phyloP scores from a whole-genome alignment of 2,888 invertebrate genomes.

The Perizoma affinitatum region DNA sequence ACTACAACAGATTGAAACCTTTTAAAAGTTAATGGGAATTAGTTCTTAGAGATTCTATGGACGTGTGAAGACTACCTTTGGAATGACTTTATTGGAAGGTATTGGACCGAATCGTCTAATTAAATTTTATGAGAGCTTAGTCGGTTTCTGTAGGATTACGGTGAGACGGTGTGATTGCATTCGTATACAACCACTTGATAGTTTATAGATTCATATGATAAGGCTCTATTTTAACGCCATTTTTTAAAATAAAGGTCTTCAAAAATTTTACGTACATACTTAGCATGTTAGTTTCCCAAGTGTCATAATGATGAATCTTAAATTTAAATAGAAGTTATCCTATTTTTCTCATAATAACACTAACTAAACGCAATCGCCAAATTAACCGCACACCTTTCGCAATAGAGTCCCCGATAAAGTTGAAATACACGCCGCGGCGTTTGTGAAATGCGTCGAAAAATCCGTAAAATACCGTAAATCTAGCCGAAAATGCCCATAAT shows the following conservation, averaged over 20 bases:
- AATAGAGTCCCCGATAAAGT: constrained; percentile 10
- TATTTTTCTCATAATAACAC: too few relatives aligned
- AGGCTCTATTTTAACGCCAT: too few relatives aligned
- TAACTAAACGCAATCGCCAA: constrained; percentile 3
- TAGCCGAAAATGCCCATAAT: constrained; percentile 57
- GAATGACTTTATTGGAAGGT: constrained; percentile 19
- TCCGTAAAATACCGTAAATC: constrained; percentile 61
- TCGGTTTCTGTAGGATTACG: constrained; percentile 18
- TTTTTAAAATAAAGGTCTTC: too few relatives aligned
- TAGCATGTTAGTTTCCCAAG: too few relatives aligned
- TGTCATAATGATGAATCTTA: too few relatives aligned
- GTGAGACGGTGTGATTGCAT: constrained; percentile 1
- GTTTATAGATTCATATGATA: too few relatives aligned
- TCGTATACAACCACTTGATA: too few relatives aligned
- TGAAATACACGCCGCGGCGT: constrained; percentile 21
- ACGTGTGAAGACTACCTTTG: constrained; percentile 13
- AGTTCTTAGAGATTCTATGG: constrained; percentile 23
- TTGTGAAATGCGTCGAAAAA: constrained; percentile 53
- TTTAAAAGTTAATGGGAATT: constrained; percentile 47
- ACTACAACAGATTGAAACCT: constrained; percentile 40
- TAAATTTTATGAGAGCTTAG: constrained; percentile 31
- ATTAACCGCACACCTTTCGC: constrained; percentile 4
- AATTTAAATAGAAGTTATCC: too few relatives aligned
- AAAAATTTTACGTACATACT: too few relatives aligned
- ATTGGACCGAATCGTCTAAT: constrained; percentile 23